Conservation (phyloP, 2,888 invertebrate genomes). For the Selenia dentaria region DNA sequence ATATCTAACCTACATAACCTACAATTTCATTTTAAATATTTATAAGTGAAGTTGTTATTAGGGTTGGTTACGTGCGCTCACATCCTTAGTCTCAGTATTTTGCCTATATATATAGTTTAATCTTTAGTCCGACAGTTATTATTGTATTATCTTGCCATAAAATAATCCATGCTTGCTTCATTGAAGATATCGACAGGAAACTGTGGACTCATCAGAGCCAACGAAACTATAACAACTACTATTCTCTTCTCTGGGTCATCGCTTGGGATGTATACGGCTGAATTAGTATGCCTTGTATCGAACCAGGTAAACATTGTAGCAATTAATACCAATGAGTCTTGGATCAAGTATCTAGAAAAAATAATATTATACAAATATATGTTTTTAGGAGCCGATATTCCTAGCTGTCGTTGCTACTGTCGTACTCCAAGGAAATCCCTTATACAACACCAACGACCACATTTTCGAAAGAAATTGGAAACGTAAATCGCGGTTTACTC, state of each 20-base stretch:
- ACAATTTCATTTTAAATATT: no score
- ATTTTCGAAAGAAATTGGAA: conserved; percentile 60
- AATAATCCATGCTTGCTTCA: neutral
- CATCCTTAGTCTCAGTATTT: no score
- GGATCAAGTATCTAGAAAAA: no score
- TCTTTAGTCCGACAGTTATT: no score
- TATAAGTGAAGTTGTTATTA: no score
- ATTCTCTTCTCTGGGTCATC: conserved; percentile 65
- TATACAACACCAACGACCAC: conserved; percentile 60
- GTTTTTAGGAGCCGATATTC: conserved; percentile 63
- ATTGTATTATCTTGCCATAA: neutral
- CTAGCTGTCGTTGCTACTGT: conserved; percentile 64
- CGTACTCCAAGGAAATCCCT: conserved; percentile 57
- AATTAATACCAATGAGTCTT: no score
- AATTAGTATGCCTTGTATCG: conserved; percentile 71
- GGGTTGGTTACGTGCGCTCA: no score
- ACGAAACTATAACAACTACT: conserved; percentile 63
- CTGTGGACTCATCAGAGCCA: conserved; percentile 73
- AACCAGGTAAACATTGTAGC: conserved; percentile 65
- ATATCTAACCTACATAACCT: no score
- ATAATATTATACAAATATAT: no score
- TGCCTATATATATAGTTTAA: no score
- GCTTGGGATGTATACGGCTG: conserved; percentile 67
- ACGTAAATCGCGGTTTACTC: conserved; percentile 54
- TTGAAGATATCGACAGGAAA: conserved; percentile 69